Evolutionary conservation across 2,113 vertebrate genomes (phyloP).

Genomic region (Labeo rohita): DNA sequence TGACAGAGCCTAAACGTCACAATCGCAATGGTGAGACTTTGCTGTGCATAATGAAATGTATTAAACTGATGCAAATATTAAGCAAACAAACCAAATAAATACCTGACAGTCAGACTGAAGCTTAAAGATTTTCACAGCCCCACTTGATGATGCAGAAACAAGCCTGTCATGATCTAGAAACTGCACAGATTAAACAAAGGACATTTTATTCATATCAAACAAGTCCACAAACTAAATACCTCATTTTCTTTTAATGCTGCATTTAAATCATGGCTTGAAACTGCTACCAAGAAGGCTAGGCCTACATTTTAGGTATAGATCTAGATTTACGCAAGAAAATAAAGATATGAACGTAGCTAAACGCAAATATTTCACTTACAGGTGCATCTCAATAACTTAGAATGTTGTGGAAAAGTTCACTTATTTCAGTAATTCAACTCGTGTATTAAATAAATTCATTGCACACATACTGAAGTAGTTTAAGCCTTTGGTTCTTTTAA

Average conservation of each 20-base stretch:
- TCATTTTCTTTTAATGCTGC: not conserved
- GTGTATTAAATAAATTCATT: too few species aligned
- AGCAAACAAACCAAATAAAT: conserved; percentile 17
- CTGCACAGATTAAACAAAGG: conserved; percentile 66
- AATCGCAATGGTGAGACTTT: not conserved
- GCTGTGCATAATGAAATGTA: not conserved
- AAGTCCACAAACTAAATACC: not conserved
- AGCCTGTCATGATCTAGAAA: conserved; percentile 95
- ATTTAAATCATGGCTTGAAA: too few species aligned
- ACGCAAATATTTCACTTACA: too few species aligned
- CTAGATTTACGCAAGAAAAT: too few species aligned
- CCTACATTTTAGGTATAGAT: too few species aligned
- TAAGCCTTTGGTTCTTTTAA: too few species aligned
- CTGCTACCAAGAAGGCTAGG: too few species aligned
- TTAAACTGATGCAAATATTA: not conserved
- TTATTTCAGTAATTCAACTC: too few species aligned
- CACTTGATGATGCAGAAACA: conserved; percentile 90
- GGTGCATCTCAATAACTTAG: too few species aligned
- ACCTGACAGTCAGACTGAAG: conserved; percentile 89
- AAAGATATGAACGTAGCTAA: too few species aligned
- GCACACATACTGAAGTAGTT: too few species aligned
- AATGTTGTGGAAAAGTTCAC: too few species aligned
- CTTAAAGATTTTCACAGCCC: conserved; percentile 86
- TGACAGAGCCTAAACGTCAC: conserved; percentile 79
- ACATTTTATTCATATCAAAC: not conserved